Evolutionary conservation across 2,113 vertebrate species (phyloP), one percentile per base, ranked within the genome.

Genomic region (Misgurnus anguillicaudatus): DNA sequence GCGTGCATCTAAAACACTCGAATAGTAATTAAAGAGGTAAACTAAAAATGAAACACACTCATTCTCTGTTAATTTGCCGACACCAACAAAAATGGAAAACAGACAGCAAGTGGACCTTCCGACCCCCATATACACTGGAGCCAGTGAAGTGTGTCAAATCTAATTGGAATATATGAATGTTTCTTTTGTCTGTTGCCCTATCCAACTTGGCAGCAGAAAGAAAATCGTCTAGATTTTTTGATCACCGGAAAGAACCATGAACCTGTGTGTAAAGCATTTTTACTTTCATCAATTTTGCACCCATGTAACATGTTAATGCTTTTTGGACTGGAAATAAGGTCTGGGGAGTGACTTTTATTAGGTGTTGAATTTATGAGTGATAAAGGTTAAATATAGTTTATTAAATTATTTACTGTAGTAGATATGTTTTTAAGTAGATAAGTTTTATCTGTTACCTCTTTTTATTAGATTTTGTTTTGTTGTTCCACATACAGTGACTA

Each of bases 91-190:
- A 91, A 88, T 89, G 87, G 80, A 89, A 90, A 89, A 87, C 83
- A 88, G 85, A 78, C 77, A 45, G 75, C 83, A 65, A 87, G 75
- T 78, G 84, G 82, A 74, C 67, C 72, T 77, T 80, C 79, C 66
- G 79, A 87, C 84, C 86, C 78, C 76, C 36, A 63, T 68, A 39
- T 83, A 85, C 76, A 80, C 73, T 68, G 80, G 60, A 89, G 65
- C 76, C 87, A 89, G 86, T 86, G 80, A 86, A 88, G 88, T 89
- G 86, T 87, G 72, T 85, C 89, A 79, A 82, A 78, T 87, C 86
- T 91, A 89, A 90, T 90, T 90, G 89, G 90, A 89, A 87, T 88
- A 88, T 84, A 84, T 89, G 86, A 89, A 87, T 89, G 90, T 89
- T 90, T 84, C 82, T 80, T 85, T 88, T 89, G 87, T 87, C 81